These are phyloP conservation scores for Desmophyllum pertusum DNA, from an alignment of 92 coral and sea anemone species.

Conservation along the genomic window DNA sequence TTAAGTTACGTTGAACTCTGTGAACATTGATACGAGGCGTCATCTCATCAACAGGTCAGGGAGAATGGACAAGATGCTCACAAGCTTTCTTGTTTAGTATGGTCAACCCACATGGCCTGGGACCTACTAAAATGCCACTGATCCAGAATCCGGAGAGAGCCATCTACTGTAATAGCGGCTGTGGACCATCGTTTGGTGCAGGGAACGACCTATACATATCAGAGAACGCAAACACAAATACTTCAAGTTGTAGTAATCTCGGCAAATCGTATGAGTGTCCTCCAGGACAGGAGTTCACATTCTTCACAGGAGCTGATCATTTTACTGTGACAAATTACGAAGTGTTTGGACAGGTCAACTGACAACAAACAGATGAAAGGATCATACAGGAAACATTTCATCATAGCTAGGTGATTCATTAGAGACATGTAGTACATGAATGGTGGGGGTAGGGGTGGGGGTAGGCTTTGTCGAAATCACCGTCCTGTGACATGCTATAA, in stretches of 20 bases:
- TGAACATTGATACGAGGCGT: background rate
- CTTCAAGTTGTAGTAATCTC: background rate
- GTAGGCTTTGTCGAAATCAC: too few relatives aligned
- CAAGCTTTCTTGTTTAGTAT: conserved; percentile 18
- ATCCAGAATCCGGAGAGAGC: background rate
- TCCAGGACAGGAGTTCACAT: conserved; percentile 11
- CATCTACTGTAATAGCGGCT: background rate
- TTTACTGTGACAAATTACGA: conserved; percentile 19
- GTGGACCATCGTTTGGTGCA: conserved; percentile 1
- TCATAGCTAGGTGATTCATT: background rate
- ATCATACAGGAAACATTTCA: background rate
- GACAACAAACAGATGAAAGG: background rate
- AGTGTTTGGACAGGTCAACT: background rate
- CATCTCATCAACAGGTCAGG: background rate
- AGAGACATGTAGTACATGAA: background rate
- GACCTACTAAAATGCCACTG: conserved; percentile 19
- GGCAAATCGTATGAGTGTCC: background rate
- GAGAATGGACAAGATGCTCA: background rate
- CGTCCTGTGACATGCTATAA: background rate
- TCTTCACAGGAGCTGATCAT: conserved; percentile 43
- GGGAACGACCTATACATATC: background rate
- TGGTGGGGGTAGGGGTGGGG: background rate
- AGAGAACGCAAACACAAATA: background rate
- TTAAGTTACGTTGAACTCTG: too few relatives aligned
- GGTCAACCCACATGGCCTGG: background rate